Conservation (phyloP, 2,113 vertebrate species). For the Cnemophilus loriae region DNA sequence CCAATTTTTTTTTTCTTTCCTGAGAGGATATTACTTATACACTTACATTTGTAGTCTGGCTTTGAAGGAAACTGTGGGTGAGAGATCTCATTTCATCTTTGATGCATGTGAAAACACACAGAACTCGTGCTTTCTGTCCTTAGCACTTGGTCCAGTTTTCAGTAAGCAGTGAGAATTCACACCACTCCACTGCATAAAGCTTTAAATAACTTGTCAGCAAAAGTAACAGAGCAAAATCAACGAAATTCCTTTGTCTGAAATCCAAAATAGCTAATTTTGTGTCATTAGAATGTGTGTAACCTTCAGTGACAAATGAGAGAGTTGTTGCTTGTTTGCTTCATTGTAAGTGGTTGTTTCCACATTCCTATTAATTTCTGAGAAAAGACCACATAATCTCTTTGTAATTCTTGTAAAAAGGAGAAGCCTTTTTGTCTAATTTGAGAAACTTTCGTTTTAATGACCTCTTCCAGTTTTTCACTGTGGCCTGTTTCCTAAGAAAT, state of each 20-base stretch:
- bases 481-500: not conserved
- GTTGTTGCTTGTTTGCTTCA: not conserved
- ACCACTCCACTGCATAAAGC: not conserved
- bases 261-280: not conserved
- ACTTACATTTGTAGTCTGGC: not conserved
- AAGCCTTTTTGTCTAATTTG: not conserved
- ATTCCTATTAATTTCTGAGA: not conserved
- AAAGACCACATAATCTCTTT: not conserved
- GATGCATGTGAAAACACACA: not conserved
- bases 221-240: not conserved
- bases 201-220: not conserved
- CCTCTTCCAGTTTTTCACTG: not conserved
- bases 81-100: not conserved
- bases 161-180: not conserved
- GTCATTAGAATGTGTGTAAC: not conserved
- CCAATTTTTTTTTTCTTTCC: not conserved
- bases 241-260: not conserved
- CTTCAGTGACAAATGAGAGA: not conserved
- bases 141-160: not conserved
- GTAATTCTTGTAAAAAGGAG: not conserved
- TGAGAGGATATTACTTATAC: not conserved
- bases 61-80: not conserved
- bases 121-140: not conserved
- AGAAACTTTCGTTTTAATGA: not conserved
- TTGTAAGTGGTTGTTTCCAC: not conserved